These are phyloP conservation scores for Orius laevigatus DNA, from an alignment of 1,140 invertebrate species.

Conservation along the genomic window DNA sequence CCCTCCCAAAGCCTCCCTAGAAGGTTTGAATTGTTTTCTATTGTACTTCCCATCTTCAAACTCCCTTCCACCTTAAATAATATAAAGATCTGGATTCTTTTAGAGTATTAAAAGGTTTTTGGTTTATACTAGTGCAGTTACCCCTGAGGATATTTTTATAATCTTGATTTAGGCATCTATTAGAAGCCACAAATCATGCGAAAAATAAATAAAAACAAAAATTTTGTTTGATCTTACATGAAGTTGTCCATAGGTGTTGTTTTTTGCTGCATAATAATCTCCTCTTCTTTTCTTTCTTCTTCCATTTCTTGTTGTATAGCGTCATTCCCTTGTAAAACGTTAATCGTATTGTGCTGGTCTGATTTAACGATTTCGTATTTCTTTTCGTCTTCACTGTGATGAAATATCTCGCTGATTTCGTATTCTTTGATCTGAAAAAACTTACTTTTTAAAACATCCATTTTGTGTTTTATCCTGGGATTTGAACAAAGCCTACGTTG, in stretches of 20 bases:
- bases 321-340: conserved; percentile 43
- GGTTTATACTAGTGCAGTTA: no score
- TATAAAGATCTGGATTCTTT: no score
- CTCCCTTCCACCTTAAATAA: no score
- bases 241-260: conserved; percentile 4
- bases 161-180: no score
- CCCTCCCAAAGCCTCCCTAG: no score
- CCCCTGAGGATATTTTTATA: no score
- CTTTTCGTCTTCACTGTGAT: conserved; percentile 57
- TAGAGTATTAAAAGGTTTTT: no score
- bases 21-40: no score
- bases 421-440: conserved; percentile 61
- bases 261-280: conserved; percentile 25
- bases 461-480: no score
- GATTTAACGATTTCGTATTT: conserved; percentile 55
- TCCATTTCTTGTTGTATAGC: conserved; percentile 62
- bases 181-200: no score
- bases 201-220: no score
- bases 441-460: background rate
- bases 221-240: conserved; percentile 3
- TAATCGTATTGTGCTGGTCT: conserved; percentile 38
- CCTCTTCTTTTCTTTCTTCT: conserved; percentile 49
- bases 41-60: no score
- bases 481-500: background rate
- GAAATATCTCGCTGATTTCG: conserved; percentile 68